Conservation (phyloP, 2,797 vertebrate species). For the Manis crassicaudata region DNA sequence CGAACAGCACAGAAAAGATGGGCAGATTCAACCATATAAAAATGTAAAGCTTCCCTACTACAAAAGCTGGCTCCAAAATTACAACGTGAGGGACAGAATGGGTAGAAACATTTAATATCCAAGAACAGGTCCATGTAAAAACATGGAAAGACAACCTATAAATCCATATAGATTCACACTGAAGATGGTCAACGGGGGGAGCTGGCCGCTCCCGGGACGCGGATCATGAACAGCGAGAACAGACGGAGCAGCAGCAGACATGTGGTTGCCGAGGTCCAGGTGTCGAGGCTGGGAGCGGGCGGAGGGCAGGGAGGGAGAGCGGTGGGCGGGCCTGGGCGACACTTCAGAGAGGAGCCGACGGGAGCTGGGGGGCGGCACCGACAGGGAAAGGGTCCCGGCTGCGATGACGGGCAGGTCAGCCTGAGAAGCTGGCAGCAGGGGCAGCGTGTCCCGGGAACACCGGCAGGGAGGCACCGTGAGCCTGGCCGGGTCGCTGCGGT, state of each 20-base stretch:
- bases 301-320: background rate
- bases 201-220: background rate
- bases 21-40: background rate
- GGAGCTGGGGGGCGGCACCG: background rate
- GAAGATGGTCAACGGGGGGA: background rate
- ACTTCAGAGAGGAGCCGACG: background rate
- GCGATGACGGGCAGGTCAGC: accelerated
- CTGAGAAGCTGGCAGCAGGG: background rate
- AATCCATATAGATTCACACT: background rate
- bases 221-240: background rate
- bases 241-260: background rate
- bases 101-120: background rate
- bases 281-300: no score
- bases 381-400: accelerated
- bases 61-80: background rate
- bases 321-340: background rate
- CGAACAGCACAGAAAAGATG: background rate
- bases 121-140: background rate
- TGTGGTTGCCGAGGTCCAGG: background rate
- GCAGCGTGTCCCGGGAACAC: no score
- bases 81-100: background rate
- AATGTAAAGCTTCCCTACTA: background rate
- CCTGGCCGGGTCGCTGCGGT: background rate
- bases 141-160: background rate
- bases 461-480: background rate